A percentile compares a stretch with the other conserved stretches of the same genome.
Evolutionary conservation across 2,888 invertebrate species (phyloP).

Genomic region (Autographa pulchrina): DNA sequence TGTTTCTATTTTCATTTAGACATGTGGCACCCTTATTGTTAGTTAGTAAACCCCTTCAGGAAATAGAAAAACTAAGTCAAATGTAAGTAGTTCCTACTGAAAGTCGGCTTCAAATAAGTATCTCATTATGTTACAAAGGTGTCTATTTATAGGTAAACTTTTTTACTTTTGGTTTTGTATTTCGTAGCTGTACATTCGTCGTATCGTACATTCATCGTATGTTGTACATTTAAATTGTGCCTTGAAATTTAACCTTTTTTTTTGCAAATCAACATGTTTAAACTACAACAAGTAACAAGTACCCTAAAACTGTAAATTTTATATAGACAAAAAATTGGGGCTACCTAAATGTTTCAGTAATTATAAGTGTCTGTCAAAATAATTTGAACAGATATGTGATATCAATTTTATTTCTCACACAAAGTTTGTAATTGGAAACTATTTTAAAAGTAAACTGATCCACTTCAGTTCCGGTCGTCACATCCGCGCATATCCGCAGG

Average conservation of each 20-base stretch:
- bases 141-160: neutral
- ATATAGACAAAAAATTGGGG: too few relatives aligned
- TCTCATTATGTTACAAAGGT: conserved; percentile 34
- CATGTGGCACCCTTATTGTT: conserved; percentile 72
- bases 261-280: too few relatives aligned
- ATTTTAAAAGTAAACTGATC: conserved; percentile 54
- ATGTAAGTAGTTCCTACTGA: conserved; percentile 53
- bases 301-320: too few relatives aligned
- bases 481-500: conserved; percentile 55
- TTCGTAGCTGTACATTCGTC: too few relatives aligned
- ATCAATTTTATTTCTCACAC: neutral
- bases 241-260: too few relatives aligned
- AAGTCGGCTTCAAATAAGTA: conserved; percentile 42
- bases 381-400: too few relatives aligned
- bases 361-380: too few relatives aligned
- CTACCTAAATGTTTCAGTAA: too few relatives aligned
- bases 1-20: conserved; percentile 79
- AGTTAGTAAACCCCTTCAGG: conserved; percentile 68
- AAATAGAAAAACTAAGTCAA: conserved; percentile 65
- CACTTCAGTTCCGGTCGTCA: conserved; percentile 56
- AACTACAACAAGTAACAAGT: too few relatives aligned
- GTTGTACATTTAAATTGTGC: too few relatives aligned
- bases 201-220: too few relatives aligned
- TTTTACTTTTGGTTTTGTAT: neutral
- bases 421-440: conserved; percentile 39